Evolutionary conservation across 2,797 vertebrate species (phyloP).

Genomic region (Acanthis flammea): DNA sequence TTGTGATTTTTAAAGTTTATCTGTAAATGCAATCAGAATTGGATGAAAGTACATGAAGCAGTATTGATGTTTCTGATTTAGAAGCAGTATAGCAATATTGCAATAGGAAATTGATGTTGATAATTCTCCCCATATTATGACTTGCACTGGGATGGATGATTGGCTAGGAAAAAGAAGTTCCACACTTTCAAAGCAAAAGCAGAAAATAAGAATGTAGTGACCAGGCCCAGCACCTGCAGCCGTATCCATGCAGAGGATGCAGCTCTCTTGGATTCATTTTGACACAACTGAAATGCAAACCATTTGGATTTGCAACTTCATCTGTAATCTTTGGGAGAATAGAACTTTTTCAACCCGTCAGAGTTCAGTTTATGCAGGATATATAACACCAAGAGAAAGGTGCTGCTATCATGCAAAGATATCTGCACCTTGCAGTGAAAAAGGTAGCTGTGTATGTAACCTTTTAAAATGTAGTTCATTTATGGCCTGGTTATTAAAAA

Average conservation of each 20-base stretch:
- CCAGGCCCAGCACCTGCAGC: neutral
- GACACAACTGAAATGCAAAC: neutral
- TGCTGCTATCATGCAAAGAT: neutral
- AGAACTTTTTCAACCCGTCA: neutral
- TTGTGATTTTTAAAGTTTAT: neutral
- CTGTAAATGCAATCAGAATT: neutral
- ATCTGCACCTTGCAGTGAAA: neutral
- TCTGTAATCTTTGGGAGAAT: neutral
- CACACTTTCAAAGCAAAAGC: neutral
- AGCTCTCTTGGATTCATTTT: neutral
- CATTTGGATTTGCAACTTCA: neutral
- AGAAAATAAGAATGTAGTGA: neutral
- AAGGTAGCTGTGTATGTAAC: neutral
- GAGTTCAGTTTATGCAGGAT: neutral
- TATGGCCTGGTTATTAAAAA: neutral
- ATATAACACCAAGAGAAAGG: neutral
- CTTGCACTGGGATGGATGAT: neutral
- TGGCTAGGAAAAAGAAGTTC: neutral
- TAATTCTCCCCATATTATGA: neutral
- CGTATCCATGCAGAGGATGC: rapidly evolving
- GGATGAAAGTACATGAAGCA: neutral
- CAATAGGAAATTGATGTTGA: rapidly evolving
- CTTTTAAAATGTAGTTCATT: neutral
- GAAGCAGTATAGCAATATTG: neutral
- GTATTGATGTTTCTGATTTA: neutral